These are phyloP conservation scores for Recurvirostra avosetta DNA, from an alignment of 2,113 vertebrate species.

Conservation along the genomic window DNA sequence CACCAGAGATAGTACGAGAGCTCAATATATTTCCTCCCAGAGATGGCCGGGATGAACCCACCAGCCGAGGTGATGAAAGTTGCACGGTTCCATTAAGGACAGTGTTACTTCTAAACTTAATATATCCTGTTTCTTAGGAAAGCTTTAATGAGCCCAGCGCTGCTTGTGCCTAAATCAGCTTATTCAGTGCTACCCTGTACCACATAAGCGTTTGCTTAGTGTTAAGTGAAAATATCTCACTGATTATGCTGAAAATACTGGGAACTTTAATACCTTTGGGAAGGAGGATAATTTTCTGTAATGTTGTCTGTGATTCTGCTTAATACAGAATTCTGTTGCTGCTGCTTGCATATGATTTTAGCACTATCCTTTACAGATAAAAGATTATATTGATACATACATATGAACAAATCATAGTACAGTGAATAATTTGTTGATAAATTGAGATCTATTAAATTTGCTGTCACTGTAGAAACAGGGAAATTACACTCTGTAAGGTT, in stretches of 20 bases:
- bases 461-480: neutral
- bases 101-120: neutral
- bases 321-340: neutral
- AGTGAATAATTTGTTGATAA: neutral
- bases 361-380: neutral
- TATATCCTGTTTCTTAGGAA: neutral
- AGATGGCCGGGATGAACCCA: neutral
- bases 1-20: neutral
- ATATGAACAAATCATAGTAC: neutral
- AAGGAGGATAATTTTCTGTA: neutral
- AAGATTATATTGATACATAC: neutral
- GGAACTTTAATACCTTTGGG: neutral
- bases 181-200: neutral
- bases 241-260: neutral
- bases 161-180: neutral
- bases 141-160: neutral
- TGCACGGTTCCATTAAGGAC: neutral
- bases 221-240: neutral
- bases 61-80: neutral
- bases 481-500: neutral
- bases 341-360: neutral
- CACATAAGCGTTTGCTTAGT: fast-evolving
- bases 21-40: neutral
- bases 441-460: neutral
- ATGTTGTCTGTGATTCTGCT: neutral